Conservation (phyloP, 2,797 vertebrate genomes). For the Heteromormyrus szaboi region DNA sequence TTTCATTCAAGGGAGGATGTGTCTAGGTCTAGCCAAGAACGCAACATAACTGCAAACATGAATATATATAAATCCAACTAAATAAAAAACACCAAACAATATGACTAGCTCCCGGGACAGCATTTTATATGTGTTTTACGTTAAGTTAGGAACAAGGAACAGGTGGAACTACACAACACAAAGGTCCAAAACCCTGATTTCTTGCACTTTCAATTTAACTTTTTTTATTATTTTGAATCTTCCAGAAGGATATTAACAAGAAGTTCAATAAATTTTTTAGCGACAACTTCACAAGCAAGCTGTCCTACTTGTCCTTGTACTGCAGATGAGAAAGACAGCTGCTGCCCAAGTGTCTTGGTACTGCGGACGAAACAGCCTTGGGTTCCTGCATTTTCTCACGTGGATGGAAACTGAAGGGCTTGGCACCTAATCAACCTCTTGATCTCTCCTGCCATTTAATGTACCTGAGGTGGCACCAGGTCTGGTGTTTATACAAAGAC, state of each 20-base stretch:
- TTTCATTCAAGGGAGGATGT: neutral
- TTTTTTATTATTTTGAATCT: neutral
- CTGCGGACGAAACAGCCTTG: neutral
- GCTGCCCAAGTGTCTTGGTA: neutral
- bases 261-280: neutral
- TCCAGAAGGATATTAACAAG: slow-evolving; percentile 4
- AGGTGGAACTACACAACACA: neutral
- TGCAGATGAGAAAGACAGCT: neutral
- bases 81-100: neutral
- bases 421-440: slow-evolving; percentile 14
- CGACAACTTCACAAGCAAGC: neutral
- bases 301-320: neutral
- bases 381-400: neutral
- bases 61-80: neutral
- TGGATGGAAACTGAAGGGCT: neutral
- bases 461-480: slow-evolving; percentile 9
- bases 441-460: slow-evolving; percentile 31
- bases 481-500: neutral
- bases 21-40: neutral
- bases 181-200: neutral
- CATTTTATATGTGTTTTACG: neutral
- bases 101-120: neutral
- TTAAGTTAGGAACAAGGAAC: neutral
- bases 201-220: neutral
- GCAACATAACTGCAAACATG: neutral